Conservation (phyloP, 2,888 invertebrate genomes). For the Rhaphigaster nebulosa region DNA sequence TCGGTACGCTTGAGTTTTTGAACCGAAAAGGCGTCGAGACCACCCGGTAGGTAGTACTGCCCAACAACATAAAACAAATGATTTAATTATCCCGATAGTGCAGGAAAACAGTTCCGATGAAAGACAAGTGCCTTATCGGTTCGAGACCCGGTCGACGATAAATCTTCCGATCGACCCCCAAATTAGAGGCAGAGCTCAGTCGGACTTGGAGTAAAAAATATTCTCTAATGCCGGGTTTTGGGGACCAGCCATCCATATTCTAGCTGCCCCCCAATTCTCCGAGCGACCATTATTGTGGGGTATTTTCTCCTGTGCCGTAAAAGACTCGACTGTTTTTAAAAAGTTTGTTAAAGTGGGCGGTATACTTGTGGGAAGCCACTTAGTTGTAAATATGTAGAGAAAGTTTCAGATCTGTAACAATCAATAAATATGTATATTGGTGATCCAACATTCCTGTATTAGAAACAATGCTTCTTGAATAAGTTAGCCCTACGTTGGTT, state of each 20-base stretch:
- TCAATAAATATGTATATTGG: too few species aligned
- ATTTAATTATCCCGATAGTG: not conserved
- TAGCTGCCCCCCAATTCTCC: slow-evolving; percentile 7
- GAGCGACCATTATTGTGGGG: not conserved
- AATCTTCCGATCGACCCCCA: slow-evolving; percentile 4
- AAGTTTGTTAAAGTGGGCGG: not conserved
- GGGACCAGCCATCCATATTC: slow-evolving; percentile 21
- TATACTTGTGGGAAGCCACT: too few species aligned
- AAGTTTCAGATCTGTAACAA: not conserved
- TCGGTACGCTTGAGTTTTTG: not conserved
- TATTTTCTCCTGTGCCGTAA: not conserved
- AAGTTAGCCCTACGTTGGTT: too few species aligned
- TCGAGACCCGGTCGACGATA: not conserved
- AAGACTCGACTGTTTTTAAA: not conserved
- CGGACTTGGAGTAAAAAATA: not conserved
- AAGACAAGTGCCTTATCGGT: slow-evolving; percentile 1
- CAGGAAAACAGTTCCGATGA: not conserved
- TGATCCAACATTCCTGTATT: too few species aligned
- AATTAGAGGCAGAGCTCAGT: slow-evolving; percentile 8
- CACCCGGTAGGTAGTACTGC: not conserved
- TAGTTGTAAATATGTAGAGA: not conserved
- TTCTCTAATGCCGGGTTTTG: slow-evolving; percentile 41
- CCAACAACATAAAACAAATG: not conserved
- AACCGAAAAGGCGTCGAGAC: not conserved
- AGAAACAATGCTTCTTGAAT: too few species aligned